These are phyloP conservation scores for Steromphala cineraria DNA, from an alignment of 2,888 invertebrate genomes.

Conservation along the genomic window DNA sequence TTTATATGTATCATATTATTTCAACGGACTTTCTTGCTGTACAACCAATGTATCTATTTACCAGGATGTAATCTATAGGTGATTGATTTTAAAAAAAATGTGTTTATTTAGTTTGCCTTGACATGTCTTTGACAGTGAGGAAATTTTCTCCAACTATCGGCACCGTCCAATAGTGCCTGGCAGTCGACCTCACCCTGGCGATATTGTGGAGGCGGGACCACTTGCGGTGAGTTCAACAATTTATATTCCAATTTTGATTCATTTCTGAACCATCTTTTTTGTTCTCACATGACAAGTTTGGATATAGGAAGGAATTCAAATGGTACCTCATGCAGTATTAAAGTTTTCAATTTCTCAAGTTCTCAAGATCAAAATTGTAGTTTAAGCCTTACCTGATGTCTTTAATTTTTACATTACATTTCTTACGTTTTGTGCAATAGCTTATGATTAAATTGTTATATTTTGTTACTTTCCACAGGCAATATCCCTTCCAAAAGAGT, in stretches of 20 bases:
- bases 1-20: no score
- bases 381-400: no score
- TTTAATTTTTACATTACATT: no score
- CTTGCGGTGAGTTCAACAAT: constrained; percentile 59
- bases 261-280: no score
- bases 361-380: no score
- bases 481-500: constrained; percentile 57
- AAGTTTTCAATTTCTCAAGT: no score
- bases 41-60: no score
- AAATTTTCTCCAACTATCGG: constrained; percentile 67
- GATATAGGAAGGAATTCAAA: no score
- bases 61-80: no score
- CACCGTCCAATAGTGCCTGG: constrained; percentile 66
- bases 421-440: not conserved
- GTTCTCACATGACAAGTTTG: no score
- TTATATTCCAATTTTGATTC: not conserved
- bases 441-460: not conserved
- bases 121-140: constrained; percentile 66
- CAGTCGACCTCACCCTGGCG: constrained; percentile 70
- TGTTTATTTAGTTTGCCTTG: constrained; percentile 32
- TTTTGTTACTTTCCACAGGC: constrained; percentile 48
- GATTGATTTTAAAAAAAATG: not conserved
- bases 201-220: constrained; percentile 73
- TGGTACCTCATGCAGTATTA: not conserved
- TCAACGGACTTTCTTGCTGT: no score